Percentiles rank a stretch among this genome's conserved stretches.
Evolutionary conservation across 2,888 invertebrate species (phyloP).

Genomic region (Polietes domitor): DNA sequence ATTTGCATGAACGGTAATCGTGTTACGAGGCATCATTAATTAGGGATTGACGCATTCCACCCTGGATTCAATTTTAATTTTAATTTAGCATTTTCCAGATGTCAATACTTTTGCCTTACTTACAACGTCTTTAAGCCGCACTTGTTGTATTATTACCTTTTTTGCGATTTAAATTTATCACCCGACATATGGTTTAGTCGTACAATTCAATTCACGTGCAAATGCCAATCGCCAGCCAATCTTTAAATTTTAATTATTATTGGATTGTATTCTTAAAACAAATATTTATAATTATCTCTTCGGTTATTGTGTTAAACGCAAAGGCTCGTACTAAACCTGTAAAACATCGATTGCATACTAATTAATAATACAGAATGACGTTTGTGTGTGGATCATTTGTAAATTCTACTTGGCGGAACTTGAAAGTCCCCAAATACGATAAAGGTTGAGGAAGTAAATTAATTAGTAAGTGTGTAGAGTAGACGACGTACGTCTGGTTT

Average conservation of each 20-base stretch:
- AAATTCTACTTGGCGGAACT: no score
- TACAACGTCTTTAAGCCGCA: neutral
- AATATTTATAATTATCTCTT: neutral
- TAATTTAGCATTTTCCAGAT: neutral
- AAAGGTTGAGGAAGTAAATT: no score
- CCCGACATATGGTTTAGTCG: neutral
- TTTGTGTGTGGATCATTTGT: neutral
- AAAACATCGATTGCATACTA: neutral
- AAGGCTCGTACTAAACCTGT: neutral
- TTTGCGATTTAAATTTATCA: neutral
- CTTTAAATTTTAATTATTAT: neutral
- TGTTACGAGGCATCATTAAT: no score
- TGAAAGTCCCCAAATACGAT: no score
- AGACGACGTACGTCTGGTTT: no score
- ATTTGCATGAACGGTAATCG: no score
- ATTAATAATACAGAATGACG: no score
- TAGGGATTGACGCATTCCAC: no score
- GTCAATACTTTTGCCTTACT: neutral
- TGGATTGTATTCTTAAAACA: neutral
- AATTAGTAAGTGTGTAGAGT: no score
- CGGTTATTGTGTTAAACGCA: neutral
- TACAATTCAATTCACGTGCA: conserved; percentile 10
- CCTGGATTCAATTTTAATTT: no score
- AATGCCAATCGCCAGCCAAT: neutral
- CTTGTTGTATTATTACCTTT: neutral